Base-by-base conservation (phyloP, 2,797 vertebrate genomes). In the Agapornis canus region DNA sequence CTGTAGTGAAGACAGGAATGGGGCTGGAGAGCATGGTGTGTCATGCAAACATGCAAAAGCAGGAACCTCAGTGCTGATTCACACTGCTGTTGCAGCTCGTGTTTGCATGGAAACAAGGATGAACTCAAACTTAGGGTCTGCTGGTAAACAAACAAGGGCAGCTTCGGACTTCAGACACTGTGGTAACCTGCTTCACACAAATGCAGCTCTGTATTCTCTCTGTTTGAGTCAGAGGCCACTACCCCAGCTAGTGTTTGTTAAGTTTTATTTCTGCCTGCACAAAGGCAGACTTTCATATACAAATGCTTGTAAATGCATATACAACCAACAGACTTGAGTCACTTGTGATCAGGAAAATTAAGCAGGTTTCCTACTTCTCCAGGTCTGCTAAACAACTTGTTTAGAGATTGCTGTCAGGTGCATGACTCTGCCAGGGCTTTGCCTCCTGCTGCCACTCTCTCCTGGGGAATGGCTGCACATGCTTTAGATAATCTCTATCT, bases 61-160 rank as follows among this genome's bases (percentile, higher is more conserved):
- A 11, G 73, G 59, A 42, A 45, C 13, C 39, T 75, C 26, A 4
- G 27, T 1, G 2, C 9, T 20, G 23, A 31, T 51, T 61, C 31
- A 61, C 12, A 8, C 51, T 0, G 0, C 57, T 1, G 2, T 0
- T 0, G 40, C 49, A 85, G 54, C 61, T 84, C 0, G 0, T 43
- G 57, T 54, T 59, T 81, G 42, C 13, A 8, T 37, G 37, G 76
- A n/a, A 49, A 31, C 23, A 21, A 56, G 56, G 35, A n/a, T 26
- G 60, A 82, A 64, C 80, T 72, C 54, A n/a, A 63, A 56, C 21
- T n/a, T n/a, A 37, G 63, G 35, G 48, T 52, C 40, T 40, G 21
- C 31, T 23, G 8, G 21, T 81, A 76, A 83, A 39, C 61, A 69
- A 77, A 42, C 32, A 83, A 69, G 45, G 16, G 29, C 31, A 47